Percentiles rank a stretch among this genome's conserved stretches.
Evolutionary conservation across 2,888 invertebrate species (phyloP).

Genomic region (Linnaemya tessellans): DNA sequence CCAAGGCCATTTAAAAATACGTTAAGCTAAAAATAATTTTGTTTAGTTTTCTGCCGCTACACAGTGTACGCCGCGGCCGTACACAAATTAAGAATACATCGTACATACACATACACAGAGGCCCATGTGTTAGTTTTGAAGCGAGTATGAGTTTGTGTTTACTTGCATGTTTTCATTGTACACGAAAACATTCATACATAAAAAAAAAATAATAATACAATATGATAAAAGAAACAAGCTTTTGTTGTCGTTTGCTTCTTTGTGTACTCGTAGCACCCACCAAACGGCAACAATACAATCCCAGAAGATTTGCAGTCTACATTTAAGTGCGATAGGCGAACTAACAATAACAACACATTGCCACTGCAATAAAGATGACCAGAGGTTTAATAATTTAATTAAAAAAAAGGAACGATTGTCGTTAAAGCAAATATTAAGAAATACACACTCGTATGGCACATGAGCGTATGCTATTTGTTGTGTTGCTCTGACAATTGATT

Average conservation of each 20-base stretch:
- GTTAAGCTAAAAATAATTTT: constrained; percentile 75
- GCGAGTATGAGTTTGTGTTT: not conserved
- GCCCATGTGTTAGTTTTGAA: constrained; percentile 13
- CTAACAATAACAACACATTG: constrained; percentile 18
- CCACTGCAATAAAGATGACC: constrained; percentile 16
- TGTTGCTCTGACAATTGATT: too few relatives aligned
- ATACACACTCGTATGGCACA: too few relatives aligned
- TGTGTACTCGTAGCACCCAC: constrained; percentile 57
- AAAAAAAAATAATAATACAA: not conserved
- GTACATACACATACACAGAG: not conserved
- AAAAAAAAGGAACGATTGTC: not conserved
- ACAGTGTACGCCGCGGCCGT: constrained; percentile 58
- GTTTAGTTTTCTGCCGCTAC: constrained; percentile 59
- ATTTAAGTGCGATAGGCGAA: constrained; percentile 22
- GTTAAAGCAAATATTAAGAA: not conserved
- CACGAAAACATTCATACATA: not conserved
- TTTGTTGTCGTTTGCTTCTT: constrained; percentile 27
- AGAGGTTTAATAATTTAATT: not conserved
- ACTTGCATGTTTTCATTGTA: not conserved
- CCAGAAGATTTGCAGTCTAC: constrained; percentile 42
- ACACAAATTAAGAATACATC: constrained; percentile 27
- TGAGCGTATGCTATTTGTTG: too few relatives aligned
- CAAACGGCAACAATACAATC: constrained; percentile 34
- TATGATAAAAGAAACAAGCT: constrained; percentile 16
- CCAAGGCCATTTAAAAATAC: constrained; percentile 77